These are phyloP conservation scores for Rhizoglyphus robini DNA, from an alignment of 1,140 invertebrate species.

Conservation along the genomic window DNA sequence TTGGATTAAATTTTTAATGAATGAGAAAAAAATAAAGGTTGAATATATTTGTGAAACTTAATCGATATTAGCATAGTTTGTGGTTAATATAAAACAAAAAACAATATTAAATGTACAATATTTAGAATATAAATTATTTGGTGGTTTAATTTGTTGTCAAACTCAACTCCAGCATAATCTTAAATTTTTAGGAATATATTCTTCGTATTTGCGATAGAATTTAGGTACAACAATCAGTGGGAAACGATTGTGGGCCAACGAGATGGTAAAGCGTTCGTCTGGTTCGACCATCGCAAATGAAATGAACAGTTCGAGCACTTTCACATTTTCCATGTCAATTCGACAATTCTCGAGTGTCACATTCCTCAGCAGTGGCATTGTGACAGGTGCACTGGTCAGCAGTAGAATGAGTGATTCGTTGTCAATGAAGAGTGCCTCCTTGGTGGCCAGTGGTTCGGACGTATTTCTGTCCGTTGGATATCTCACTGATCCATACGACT, in stretches of 20 bases:
- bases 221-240: background rate
- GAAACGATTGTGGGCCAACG: background rate
- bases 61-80: too few species aligned
- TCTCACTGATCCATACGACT: background rate
- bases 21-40: too few species aligned
- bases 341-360: slow-evolving; percentile 1
- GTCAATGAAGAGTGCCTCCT: background rate
- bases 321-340: slow-evolving; percentile 2
- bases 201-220: background rate
- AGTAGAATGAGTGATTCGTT: background rate
- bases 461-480: background rate
- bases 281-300: background rate
- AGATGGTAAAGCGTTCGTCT: background rate
- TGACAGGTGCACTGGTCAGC: background rate
- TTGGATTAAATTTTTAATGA: too few species aligned
- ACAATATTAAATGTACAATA: too few species aligned
- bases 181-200: background rate
- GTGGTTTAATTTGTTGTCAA: too few species aligned
- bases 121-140: too few species aligned
- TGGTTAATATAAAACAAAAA: too few species aligned
- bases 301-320: background rate
- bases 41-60: too few species aligned
- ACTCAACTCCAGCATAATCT: background rate
- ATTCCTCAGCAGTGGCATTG: background rate
- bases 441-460: background rate